Conservation (phyloP, 2,888 invertebrate species). For the Cerastis rubricosa region DNA sequence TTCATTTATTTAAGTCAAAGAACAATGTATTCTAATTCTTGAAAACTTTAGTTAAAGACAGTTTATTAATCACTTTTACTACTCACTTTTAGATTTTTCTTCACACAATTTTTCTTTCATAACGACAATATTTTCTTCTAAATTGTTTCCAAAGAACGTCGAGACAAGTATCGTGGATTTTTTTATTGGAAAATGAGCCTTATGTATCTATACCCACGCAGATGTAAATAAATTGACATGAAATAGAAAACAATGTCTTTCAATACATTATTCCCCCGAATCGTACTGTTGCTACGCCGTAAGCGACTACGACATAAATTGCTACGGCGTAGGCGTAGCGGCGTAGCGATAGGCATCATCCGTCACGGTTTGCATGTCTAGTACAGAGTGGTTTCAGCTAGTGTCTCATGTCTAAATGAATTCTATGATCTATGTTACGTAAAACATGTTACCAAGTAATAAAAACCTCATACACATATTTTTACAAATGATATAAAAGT, state of each 20-base stretch:
- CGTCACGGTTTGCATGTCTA: slow-evolving; percentile 9
- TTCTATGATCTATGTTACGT: neutral
- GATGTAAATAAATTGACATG: slow-evolving; percentile 23
- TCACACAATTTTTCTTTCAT: slow-evolving; percentile 27
- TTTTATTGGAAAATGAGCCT: slow-evolving; percentile 53
- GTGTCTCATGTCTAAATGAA: slow-evolving; percentile 18
- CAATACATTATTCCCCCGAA: slow-evolving; percentile 6
- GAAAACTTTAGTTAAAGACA: neutral
- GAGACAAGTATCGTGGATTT: slow-evolving; percentile 33
- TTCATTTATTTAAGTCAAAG: neutral
- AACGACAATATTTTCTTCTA: slow-evolving; percentile 39
- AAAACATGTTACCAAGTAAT: neutral
- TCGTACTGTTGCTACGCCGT: slow-evolving; percentile 36
- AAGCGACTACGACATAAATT: slow-evolving; percentile 26
- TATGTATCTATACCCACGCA: slow-evolving; percentile 30
- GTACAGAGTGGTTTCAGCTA: slow-evolving; percentile 29
- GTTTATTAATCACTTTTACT: slow-evolving; percentile 12
- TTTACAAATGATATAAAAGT: neutral
- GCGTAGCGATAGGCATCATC: slow-evolving; percentile 22
- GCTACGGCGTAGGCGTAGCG: slow-evolving; percentile 37
- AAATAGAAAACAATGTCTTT: neutral
- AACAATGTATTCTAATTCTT: neutral
- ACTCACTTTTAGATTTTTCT: slow-evolving; percentile 1
- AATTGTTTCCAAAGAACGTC: slow-evolving; percentile 46
- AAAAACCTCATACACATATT: neutral